Conservation (phyloP, 2,888 invertebrate genomes). For the Colostygia pectinataria region DNA sequence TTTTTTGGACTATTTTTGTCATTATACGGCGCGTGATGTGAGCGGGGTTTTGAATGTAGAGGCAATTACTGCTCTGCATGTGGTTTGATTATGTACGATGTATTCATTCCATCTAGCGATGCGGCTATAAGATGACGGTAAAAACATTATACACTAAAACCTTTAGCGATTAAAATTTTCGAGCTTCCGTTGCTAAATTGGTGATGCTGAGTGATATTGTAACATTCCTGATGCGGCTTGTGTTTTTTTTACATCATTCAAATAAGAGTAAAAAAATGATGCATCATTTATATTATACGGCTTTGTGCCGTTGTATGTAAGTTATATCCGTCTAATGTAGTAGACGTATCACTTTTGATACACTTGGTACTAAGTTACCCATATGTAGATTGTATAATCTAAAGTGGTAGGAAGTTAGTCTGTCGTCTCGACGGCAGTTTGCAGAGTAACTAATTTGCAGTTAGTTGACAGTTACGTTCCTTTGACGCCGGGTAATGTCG, state of each 20-base stretch:
- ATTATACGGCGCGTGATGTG: slow-evolving; percentile 82
- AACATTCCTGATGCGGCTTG: slow-evolving; percentile 49
- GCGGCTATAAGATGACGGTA: slow-evolving; percentile 68
- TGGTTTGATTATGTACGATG: slow-evolving; percentile 80
- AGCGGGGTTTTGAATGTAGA: slow-evolving; percentile 80
- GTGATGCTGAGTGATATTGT: slow-evolving; percentile 70
- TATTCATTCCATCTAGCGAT: slow-evolving; percentile 73
- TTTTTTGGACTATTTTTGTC: slow-evolving; percentile 83
- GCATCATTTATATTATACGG: slow-evolving; percentile 44
- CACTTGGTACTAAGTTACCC: background rate
- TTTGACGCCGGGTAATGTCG: slow-evolving; percentile 57
- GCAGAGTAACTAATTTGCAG: slow-evolving; percentile 64
- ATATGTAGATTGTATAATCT: slow-evolving; percentile 13
- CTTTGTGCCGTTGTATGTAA: no score
- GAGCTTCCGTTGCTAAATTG: slow-evolving; percentile 81
- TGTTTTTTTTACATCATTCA: slow-evolving; percentile 38
- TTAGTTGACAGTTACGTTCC: slow-evolving; percentile 62
- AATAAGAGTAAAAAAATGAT: slow-evolving; percentile 41
- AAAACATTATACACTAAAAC: slow-evolving; percentile 66
- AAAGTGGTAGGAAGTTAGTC: slow-evolving; percentile 40
- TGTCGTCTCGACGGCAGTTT: slow-evolving; percentile 42
- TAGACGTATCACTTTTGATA: slow-evolving; percentile 2
- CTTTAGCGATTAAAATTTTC: slow-evolving; percentile 67
- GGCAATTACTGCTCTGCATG: slow-evolving; percentile 82
- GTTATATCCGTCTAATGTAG: slow-evolving; percentile 21